Evolutionary conservation across 2,797 vertebrate genomes (phyloP).

Genomic region (Myotis myotis): DNA sequence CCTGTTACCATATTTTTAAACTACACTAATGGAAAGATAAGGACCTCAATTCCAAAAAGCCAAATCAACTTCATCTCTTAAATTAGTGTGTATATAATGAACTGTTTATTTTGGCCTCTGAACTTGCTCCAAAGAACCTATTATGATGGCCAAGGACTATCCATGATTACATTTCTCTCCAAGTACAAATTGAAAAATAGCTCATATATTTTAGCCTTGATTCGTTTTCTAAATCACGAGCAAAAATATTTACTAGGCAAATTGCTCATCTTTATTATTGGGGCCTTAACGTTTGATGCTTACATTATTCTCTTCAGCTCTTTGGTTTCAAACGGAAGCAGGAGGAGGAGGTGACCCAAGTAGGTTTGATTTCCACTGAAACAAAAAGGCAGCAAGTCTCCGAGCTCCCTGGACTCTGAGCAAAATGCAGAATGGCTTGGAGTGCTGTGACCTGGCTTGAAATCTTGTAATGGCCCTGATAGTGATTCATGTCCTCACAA

Average conservation of each 20-base stretch:
- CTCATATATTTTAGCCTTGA: constrained; percentile 17
- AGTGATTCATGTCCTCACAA: constrained; percentile 60
- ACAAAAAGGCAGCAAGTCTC: constrained; percentile 17
- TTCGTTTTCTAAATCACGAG: neutral
- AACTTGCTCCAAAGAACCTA: constrained; percentile 40
- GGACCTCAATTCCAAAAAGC: neutral
- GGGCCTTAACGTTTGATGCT: neutral
- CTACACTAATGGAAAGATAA: constrained; percentile 36
- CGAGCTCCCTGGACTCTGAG: neutral
- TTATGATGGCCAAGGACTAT: neutral
- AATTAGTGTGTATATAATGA: constrained; percentile 31
- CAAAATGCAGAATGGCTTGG: constrained; percentile 45
- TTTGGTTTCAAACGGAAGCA: neutral
- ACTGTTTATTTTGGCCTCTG: constrained; percentile 48
- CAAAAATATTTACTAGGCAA: neutral
- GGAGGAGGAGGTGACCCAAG: neutral
- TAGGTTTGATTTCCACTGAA: constrained; percentile 28
- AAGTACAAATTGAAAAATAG: neutral
- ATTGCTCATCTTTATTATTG: neutral
- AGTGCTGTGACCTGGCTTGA: constrained; percentile 51
- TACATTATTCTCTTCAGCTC: neutral
- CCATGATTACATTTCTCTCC: constrained; percentile 33
- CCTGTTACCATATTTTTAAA: constrained; percentile 39
- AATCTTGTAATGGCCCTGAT: constrained; percentile 43
- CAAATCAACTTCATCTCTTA: constrained; percentile 45